Evolutionary conservation across 2,797 vertebrate species (phyloP), one percentile per base, ranked within the genome.

Genomic region (Harpagifer antarcticus): DNA sequence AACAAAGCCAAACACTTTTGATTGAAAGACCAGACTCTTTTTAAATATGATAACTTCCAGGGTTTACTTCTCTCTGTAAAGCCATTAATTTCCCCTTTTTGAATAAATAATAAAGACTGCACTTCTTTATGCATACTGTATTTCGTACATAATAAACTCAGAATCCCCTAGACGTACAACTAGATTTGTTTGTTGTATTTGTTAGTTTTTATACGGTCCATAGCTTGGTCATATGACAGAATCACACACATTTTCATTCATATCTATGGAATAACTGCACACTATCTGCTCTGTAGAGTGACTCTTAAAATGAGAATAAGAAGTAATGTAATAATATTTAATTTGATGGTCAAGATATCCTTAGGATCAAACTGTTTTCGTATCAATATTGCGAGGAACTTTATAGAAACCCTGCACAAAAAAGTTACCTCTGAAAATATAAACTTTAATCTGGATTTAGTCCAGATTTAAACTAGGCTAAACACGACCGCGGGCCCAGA

Each of bases 361-460:
- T 53, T 15, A 9, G 15, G 13, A 31, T 61, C 60, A 61, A 47
- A 55, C 13, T 54, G 57, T 33, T 49, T 27, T 56, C 15, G 49
- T 0, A 33, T 67, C 16, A 44, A 40, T 47, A 31, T 61, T 50
- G 27, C 45, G 42, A 44, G 15, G 57, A 52, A 31, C 57, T 61
- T 60, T 54, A 40, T 16, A 57, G 13, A 56, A 52, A 33, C 3
- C 31, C 16, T 56, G 58, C 13, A 68, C 80, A 66, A 72, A 66
- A 72, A 63, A 76, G 49, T 78, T 72, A 74, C 80, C 62, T 83
- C 66, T 89, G 80, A 86, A 89, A 89, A 90, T 85, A 83, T 74
- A 86, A 88, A 86, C 81, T 85, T 70, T 86, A 84, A 77, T 82
- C 81, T 88, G 81, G 81, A 78, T 85, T 85, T 82, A 81, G 82